A percentile compares a stretch with the other conserved stretches of the same genome.
Evolutionary conservation across 1,140 invertebrate species (phyloP).

Genomic region (Homalodisca vitripennis): DNA sequence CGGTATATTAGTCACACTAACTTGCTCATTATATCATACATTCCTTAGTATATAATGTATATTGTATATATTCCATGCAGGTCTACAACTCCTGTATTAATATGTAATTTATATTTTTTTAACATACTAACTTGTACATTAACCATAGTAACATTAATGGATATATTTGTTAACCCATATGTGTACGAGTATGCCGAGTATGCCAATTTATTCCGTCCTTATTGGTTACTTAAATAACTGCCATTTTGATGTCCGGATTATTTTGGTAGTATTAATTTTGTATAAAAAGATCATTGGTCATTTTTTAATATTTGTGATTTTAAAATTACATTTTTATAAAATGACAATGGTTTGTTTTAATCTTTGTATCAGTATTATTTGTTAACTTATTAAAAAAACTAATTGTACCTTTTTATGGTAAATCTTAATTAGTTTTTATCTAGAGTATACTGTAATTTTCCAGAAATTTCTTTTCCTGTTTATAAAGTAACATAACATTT

Average conservation of each 20-base stretch:
- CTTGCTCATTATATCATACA: conserved; percentile 8
- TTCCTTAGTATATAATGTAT: not conserved
- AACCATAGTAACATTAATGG: not conserved
- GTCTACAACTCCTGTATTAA: not conserved
- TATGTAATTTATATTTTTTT: conserved; percentile 25
- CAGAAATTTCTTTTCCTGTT: too few species aligned
- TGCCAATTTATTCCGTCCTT: conserved; percentile 20
- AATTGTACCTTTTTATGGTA: too few species aligned
- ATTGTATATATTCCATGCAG: not conserved
- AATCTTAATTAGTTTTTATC: too few species aligned
- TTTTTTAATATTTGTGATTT: too few species aligned
- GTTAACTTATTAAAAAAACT: too few species aligned
- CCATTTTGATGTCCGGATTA: not conserved
- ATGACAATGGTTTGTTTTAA: too few species aligned
- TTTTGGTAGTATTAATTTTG: not conserved
- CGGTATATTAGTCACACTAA: not conserved
- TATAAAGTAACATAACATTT: too few species aligned
- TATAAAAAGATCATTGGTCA: too few species aligned
- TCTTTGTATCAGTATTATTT: too few species aligned
- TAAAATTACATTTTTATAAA: too few species aligned
- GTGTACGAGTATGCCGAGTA: too few species aligned
- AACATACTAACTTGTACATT: conserved; percentile 12
- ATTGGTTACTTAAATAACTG: not conserved
- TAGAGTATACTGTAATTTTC: too few species aligned
- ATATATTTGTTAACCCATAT: conserved; percentile 1